Evolutionary conservation across 2,797 vertebrate species (phyloP).

Genomic region (Tangara arthus): DNA sequence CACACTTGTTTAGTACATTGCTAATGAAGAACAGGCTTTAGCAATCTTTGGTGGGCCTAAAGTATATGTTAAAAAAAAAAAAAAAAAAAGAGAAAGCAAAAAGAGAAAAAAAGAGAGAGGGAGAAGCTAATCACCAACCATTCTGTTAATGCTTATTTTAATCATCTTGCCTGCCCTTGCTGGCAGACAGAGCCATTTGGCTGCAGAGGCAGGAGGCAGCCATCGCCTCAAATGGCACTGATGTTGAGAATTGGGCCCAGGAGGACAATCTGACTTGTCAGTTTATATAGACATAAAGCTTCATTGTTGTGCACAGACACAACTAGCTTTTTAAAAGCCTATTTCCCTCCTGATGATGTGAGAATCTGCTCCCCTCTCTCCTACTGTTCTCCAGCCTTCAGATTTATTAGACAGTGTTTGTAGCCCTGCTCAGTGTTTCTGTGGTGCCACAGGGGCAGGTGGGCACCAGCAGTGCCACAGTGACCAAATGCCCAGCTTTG

Average conservation of each 20-base stretch:
- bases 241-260: slow-evolving; percentile 74
- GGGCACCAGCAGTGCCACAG: background rate
- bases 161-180: slow-evolving; percentile 69
- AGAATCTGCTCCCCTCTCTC: slow-evolving; percentile 58
- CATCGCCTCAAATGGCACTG: slow-evolving; percentile 66
- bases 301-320: slow-evolving; percentile 67
- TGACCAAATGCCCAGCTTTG: background rate
- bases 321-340: slow-evolving; percentile 69
- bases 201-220: slow-evolving; percentile 63
- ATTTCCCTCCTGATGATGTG: slow-evolving; percentile 61
- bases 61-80: background rate
- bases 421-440: background rate
- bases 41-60: slow-evolving; percentile 46
- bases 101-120: background rate
- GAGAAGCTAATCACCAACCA: slow-evolving; percentile 73
- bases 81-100: background rate
- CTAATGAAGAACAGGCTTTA: slow-evolving; percentile 63
- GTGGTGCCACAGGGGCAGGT: background rate
- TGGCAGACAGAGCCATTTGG: slow-evolving; percentile 62
- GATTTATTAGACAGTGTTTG: background rate
- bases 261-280: slow-evolving; percentile 80
- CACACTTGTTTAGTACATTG: slow-evolving; percentile 60
- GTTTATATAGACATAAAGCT: slow-evolving; percentile 80
- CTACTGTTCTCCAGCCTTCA: slow-evolving; percentile 23
- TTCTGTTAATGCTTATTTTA: slow-evolving; percentile 75